Base-by-base conservation (phyloP, 2,888 invertebrate genomes). In the Pilophorus perplexus region DNA sequence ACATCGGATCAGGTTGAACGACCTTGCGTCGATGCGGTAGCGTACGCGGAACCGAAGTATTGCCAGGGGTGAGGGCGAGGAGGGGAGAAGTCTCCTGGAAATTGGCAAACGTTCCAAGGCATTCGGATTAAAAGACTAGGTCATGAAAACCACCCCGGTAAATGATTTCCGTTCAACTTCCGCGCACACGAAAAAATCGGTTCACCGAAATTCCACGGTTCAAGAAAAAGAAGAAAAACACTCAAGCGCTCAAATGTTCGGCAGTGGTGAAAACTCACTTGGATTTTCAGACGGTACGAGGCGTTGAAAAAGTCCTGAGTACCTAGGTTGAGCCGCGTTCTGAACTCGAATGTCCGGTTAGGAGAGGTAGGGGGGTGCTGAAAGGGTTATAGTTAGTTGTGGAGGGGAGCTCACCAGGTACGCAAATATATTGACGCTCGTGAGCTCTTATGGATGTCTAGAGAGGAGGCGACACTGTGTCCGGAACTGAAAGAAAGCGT, bases 1-100 rank as follows among this genome's bases (percentile, higher is more conserved):
- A 62, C 48, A 62, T 62, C 46, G 28, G 28, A 46, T 62, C 46
- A 48, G 48, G 62, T 62, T 62, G 62, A 62, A 62, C 62, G 62
- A 62, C 62, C 62, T 28, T 33, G 62, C 28, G 22, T 20, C 46
- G 42, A 40, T 59, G 42, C 42, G 42, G 25, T 22, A 12, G 59
- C 27, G 38, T 25, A 42, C 25, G 52, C 27, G 27, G 52, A 52
- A 52, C 28, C 14, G 28, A 25, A 33, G 33, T 6, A 8, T 33
- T 33, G 33, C 6, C 6, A 8, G 18, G 2, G 18, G 16, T 4
- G 6, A 6, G 27, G n/a, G 8, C 8, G 5, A 14, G 16, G 52
- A 16, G 28, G 14, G 27, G 52, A 18, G 52, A 1, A 10, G 52
- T 4, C 27, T 33, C 12, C 33, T 28, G 28, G 52, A 52, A 52